Percentiles rank a stretch among this genome's conserved stretches.
These are phyloP conservation scores for Pimephales promelas DNA, from an alignment of 2,113 vertebrate species.

Conservation along the genomic window DNA sequence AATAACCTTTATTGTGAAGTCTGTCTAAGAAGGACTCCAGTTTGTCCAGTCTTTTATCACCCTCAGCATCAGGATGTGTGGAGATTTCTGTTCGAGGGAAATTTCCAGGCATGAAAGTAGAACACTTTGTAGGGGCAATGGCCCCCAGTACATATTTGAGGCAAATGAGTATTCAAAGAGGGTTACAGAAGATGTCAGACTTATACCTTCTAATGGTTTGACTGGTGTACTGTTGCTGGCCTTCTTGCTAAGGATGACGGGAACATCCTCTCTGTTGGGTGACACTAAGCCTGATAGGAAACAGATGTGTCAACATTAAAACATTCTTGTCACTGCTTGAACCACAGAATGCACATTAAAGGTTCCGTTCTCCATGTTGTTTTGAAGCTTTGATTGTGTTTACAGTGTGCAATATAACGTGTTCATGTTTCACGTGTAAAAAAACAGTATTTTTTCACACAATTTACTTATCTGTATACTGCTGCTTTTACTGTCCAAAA, in stretches of 20 bases:
- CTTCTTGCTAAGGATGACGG: constrained; percentile 68
- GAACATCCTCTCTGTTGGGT: constrained; percentile 67
- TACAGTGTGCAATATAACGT: no score
- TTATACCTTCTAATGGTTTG: constrained; percentile 75
- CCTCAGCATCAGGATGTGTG: constrained; percentile 70
- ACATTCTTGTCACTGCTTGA: not conserved
- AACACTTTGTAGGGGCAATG: not conserved
- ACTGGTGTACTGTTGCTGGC: constrained; percentile 67
- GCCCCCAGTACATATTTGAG: not conserved
- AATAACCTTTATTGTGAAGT: constrained; percentile 77
- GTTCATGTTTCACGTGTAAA: no score
- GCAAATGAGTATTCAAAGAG: not conserved
- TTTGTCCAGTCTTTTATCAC: constrained; percentile 81
- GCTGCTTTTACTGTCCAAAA: no score
- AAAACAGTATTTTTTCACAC: no score
- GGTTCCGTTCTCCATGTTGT: no score
- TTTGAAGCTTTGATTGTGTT: no score
- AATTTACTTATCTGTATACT: no score
- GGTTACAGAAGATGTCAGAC: not conserved
- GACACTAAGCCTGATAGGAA: constrained; percentile 72
- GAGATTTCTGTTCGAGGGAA: constrained; percentile 73
- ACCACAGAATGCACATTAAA: not conserved
- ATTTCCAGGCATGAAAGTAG: not conserved
- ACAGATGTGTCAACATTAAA: constrained; percentile 27
- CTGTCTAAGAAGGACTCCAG: constrained; percentile 81